Conservation (phyloP, 2,113 vertebrate species). For the Drymodes brunneopygia region DNA sequence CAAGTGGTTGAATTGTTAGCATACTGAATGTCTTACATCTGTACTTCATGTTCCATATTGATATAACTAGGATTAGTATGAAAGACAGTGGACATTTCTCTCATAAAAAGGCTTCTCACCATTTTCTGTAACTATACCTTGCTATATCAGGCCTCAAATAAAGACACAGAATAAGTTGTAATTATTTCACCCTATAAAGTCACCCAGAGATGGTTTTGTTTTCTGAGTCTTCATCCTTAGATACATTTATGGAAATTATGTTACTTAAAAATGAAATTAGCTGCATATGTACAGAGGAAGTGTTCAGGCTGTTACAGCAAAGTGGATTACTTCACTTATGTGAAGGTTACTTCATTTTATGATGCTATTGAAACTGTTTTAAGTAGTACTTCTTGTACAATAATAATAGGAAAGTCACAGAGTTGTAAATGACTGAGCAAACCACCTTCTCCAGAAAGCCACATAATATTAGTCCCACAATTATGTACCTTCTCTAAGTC, state of each 20-base stretch:
- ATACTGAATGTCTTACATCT: not conserved
- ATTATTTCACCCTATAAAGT: not conserved
- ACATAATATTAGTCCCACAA: not conserved
- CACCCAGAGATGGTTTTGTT: not conserved
- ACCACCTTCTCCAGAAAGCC: not conserved
- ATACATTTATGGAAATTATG: not conserved
- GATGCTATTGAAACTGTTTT: not conserved
- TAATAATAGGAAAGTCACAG: not conserved
- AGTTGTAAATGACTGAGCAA: not conserved
- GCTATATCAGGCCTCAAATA: not conserved
- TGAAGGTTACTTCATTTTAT: not conserved
- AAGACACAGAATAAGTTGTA: not conserved
- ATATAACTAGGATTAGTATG: not conserved
- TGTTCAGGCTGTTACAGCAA: not conserved
- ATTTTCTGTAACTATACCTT: not conserved
- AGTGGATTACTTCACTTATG: too few relatives aligned
- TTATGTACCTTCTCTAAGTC: not conserved
- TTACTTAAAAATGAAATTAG: not conserved
- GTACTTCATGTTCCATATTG: not conserved
- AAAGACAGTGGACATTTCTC: not conserved
- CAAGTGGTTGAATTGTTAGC: not conserved
- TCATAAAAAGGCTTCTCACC: not conserved
- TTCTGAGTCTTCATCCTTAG: not conserved
- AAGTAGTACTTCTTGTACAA: not conserved
- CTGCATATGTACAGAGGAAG: not conserved